Conservation (phyloP, 2,797 vertebrate genomes). For the Liparis tanakae region DNA sequence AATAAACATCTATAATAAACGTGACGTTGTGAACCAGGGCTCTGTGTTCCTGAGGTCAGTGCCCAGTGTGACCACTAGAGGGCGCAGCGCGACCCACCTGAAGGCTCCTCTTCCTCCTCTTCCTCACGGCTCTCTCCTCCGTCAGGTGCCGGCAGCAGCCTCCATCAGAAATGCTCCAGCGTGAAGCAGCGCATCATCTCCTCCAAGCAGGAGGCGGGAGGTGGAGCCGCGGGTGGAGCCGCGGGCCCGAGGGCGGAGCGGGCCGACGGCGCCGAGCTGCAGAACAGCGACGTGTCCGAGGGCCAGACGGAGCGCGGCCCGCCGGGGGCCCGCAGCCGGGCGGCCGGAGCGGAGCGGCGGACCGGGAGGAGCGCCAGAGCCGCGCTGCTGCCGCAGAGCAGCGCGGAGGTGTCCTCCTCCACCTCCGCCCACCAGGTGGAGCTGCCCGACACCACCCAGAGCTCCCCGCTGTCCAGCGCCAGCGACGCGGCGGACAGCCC, state of each 20-base stretch:
- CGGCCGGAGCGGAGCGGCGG: conserved; percentile 92
- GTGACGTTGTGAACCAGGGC: neutral
- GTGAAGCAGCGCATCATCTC: conserved; percentile 99
- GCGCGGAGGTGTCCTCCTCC: conserved; percentile 96
- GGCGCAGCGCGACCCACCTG: too few relatives aligned
- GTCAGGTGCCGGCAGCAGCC: conserved; percentile 96
- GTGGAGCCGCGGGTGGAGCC: conserved; percentile 81
- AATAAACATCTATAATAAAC: too few relatives aligned
- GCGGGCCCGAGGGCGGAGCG: conserved; percentile 80
- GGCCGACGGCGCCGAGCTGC: conserved; percentile 93
- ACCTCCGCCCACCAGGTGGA: conserved; percentile 94
- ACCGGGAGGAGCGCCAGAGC: conserved; percentile 93
- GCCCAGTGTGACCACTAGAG: conserved; percentile 66
- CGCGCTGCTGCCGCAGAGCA: conserved; percentile 94
- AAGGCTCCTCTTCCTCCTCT: conserved; percentile 5
- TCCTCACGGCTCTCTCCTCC: conserved; percentile 42
- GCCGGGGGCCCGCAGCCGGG: conserved; percentile 79
- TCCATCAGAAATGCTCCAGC: conserved; percentile 99
- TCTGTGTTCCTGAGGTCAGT: conserved; percentile 37
- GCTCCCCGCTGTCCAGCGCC: conserved; percentile 96
- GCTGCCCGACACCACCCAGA: conserved; percentile 98
- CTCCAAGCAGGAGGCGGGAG: conserved; percentile 94
- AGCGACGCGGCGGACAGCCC: conserved; percentile 98
- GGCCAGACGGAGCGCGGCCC: conserved; percentile 93
- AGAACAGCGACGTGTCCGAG: conserved; percentile 99